Evolutionary conservation across 2,113 vertebrate species (phyloP), one percentile per base, ranked within the genome.

Genomic region (Campylorhamphus procurvoides): DNA sequence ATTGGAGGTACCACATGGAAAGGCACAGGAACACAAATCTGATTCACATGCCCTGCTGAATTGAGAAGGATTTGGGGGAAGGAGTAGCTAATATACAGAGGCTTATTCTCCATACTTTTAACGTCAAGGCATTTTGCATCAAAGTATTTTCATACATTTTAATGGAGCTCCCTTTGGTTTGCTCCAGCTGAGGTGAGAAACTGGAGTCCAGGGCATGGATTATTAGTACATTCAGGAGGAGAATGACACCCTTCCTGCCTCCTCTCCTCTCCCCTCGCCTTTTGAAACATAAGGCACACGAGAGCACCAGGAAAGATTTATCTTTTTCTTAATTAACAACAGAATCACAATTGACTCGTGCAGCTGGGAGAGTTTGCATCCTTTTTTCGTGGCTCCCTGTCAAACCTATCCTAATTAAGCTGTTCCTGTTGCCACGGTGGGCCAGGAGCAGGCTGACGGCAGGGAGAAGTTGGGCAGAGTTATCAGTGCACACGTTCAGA

Each of bases 321-420:
- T 10, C n/a, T 55, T 12, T n/a, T 74, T 55, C 14, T 0, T 18
- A 73, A 80, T 93, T 40, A 91, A 39, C 42, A 58, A 56, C n/a
- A 84, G 29, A 39, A 39, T 78, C 72, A 15, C 56, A 75, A 60
- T 44, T 0, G 1, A 74, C 35, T 67, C 0, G 0, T 44, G 68
- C 69, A 89, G 5, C 31, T 0, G 3, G 59, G 68, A 80, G 19
- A 71, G 28, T 3, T 16, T 7, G 14, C 44, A 40, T 37, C 50
- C 71, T 66, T 62, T 69, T 89, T 83, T 87, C 1, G 6, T 0
- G 6, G 29, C 63, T 42, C 46, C 76, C 84, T 86, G 85, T 90
- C 92, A 96, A 64, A 67, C n/a, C 31, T 10, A 73, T 33, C 72
- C 44, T 94, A 96, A 96, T 96, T 92, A 87, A 96, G 94, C 88